Conservation (phyloP, 2,888 invertebrate species). For the Trichogramma dendrolimi region DNA sequence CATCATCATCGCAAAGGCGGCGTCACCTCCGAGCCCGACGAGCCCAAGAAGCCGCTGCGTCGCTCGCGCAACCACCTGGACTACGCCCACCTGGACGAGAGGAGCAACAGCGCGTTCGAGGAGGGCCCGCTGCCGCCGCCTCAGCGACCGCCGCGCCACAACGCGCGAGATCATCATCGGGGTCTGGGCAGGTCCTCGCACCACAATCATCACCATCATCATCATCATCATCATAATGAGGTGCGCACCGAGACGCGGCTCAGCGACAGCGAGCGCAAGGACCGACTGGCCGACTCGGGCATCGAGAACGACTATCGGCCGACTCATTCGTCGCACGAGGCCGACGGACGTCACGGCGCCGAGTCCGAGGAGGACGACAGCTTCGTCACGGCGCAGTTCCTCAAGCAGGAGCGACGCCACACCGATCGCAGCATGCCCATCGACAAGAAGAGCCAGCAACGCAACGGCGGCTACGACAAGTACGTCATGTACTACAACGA, state of each 20-base stretch:
- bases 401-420: constrained; percentile 71
- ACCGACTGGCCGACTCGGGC: constrained; percentile 70
- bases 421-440: constrained; percentile 61
- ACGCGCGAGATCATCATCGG: constrained; percentile 44
- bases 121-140: constrained; percentile 7
- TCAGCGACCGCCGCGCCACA: constrained; percentile 16
- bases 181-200: constrained; percentile 14
- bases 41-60: constrained; percentile 41
- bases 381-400: constrained; percentile 64
- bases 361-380: constrained; percentile 72
- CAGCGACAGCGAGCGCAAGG: constrained; percentile 57
- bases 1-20: constrained; percentile 16
- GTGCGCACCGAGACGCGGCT: constrained; percentile 42
- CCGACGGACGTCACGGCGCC: constrained; percentile 36
- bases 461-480: constrained; percentile 38
- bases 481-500: constrained; percentile 40
- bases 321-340: constrained; percentile 55
- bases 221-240: too few species aligned
- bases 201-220: too few species aligned
- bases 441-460: constrained; percentile 26
- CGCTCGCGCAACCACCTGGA: constrained; percentile 44
- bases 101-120: constrained; percentile 32
- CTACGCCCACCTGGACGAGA: constrained; percentile 44
- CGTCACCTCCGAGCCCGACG: constrained; percentile 35
- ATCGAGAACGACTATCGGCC: constrained; percentile 77